Percentiles rank a stretch among this genome's conserved stretches.
These are phyloP conservation scores for Aratinga solstitialis DNA, from an alignment of 2,797 vertebrate species.

Conservation along the genomic window DNA sequence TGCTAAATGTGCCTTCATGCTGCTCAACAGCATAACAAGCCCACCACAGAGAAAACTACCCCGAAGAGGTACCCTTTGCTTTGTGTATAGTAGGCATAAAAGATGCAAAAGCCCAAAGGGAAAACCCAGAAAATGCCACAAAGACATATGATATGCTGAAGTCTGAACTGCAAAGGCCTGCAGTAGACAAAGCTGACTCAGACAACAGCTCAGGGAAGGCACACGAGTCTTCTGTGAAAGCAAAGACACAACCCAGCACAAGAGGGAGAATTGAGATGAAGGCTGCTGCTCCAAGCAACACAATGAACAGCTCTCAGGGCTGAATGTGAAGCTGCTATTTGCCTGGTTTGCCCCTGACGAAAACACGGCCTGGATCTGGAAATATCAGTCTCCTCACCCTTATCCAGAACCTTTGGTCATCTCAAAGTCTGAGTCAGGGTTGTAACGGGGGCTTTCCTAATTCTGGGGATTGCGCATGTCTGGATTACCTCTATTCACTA, in stretches of 20 bases:
- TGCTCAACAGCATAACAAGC: neutral
- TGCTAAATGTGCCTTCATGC: neutral
- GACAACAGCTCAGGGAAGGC: neutral
- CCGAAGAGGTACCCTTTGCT: neutral
- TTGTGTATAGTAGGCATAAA: neutral
- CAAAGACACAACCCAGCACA: neutral
- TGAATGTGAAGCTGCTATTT: neutral
- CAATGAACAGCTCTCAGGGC: neutral
- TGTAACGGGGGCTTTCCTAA: rapidly evolving
- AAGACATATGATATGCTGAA: neutral
- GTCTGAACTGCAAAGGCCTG: neutral
- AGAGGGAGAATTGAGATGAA: rapidly evolving
- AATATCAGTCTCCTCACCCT: neutral
- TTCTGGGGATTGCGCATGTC: neutral
- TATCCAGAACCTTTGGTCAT: neutral
- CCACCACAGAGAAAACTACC: neutral
- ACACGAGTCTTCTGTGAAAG: rapidly evolving
- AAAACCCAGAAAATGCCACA: neutral
- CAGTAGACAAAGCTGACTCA: neutral
- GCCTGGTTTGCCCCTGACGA: neutral
- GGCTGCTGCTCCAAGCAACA: neutral
- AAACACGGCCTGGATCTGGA: neutral
- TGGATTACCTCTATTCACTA: neutral
- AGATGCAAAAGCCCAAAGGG: neutral
- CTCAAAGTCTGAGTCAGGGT: neutral